phyloP scores from a whole-genome alignment of 2,797 vertebrate genomes.

The Capromys pilorides region DNA sequence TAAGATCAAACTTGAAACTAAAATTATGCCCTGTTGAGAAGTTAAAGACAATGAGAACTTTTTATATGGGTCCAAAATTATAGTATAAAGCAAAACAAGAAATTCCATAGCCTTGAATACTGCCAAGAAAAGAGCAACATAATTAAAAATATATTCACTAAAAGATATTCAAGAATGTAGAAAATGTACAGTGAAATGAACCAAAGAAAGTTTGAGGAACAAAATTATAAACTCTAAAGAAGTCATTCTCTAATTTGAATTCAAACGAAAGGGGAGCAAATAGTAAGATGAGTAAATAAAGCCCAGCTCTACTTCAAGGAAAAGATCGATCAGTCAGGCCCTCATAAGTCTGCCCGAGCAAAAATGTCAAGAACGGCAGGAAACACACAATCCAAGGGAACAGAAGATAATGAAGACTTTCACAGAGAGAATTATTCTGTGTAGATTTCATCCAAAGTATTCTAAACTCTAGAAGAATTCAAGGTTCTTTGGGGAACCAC shows the following conservation, averaged over 20 bases:
- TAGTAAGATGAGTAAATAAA: slow-evolving; percentile 7
- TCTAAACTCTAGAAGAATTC: neutral
- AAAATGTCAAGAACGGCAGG: neutral
- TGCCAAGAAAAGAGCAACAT: slow-evolving; percentile 31
- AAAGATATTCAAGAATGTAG: slow-evolving; percentile 43
- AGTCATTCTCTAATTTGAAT: slow-evolving; percentile 18
- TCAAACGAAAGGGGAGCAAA: slow-evolving; percentile 12
- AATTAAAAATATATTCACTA: slow-evolving; percentile 7
- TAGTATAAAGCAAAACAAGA: neutral
- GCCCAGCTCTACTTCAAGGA: neutral
- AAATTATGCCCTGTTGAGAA: neutral
- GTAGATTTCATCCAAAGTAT: neutral
- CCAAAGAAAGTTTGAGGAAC: slow-evolving; percentile 25
- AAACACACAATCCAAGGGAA: neutral
- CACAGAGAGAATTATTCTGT: neutral
- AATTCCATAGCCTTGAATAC: neutral
- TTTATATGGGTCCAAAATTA: neutral
- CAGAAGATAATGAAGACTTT: neutral
- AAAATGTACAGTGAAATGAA: slow-evolving; percentile 23
- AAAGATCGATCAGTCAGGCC: neutral
- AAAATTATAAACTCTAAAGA: slow-evolving; percentile 50
- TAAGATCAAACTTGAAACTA: neutral
- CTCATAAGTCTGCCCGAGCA: neutral
- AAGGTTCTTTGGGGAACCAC: neutral
- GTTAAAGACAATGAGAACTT: neutral